phyloP scores from a whole-genome alignment of 2,113 vertebrate species.

The Ceratotherium simum region DNA sequence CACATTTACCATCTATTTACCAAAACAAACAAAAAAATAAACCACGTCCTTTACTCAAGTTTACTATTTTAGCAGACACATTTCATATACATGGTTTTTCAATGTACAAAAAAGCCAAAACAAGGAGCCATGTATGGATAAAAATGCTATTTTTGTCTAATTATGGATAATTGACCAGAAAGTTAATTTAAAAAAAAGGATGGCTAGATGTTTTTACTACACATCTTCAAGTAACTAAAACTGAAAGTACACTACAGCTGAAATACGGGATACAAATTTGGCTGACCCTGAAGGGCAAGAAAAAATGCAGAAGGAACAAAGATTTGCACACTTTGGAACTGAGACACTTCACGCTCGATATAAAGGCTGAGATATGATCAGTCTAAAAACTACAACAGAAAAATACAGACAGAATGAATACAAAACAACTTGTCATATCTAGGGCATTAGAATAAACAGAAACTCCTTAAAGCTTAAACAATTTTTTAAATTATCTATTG shows the following conservation, averaged over 20 bases:
- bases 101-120: neutral
- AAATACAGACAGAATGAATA: constrained; percentile 28
- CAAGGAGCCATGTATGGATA: neutral
- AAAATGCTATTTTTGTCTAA: constrained; percentile 25
- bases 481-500: neutral
- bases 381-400: constrained; percentile 15
- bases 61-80: neutral
- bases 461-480: constrained; percentile 20
- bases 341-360: neutral
- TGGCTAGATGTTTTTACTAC: neutral
- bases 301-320: neutral
- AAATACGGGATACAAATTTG: constrained; percentile 4
- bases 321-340: neutral
- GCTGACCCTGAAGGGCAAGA: neutral
- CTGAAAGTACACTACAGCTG: neutral
- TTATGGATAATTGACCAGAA: constrained; percentile 16
- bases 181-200: neutral
- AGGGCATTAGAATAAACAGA: neutral
- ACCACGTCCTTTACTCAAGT: constrained; percentile 21
- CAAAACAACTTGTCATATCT: neutral
- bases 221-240: constrained; percentile 60
- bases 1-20: neutral
- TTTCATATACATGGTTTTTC: neutral
- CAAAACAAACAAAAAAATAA: constrained; percentile 44
- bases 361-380: neutral